Conservation (phyloP, 2,113 vertebrate species). For the Ptilonorhynchus violaceus region DNA sequence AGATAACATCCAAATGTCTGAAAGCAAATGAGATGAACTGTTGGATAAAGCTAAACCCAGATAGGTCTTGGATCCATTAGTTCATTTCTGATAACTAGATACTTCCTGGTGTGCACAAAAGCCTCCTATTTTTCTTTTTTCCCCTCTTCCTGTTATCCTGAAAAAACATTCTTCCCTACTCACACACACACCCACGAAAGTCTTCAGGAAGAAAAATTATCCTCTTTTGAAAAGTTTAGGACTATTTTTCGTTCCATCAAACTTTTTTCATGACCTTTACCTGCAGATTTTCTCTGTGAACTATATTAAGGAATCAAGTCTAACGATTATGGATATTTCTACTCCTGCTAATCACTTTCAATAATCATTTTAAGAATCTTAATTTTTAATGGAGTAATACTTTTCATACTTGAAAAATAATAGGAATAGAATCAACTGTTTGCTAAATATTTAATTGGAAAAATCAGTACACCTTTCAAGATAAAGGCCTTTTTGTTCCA, state of each 20-base stretch:
- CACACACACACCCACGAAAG: not conserved
- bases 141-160: not conserved
- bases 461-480: not conserved
- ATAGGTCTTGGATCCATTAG: not conserved
- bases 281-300: not conserved
- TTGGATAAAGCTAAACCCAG: not conserved
- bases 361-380: not conserved
- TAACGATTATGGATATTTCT: not conserved
- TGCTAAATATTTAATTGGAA: constrained; percentile 16
- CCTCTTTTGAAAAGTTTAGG: not conserved
- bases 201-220: not conserved
- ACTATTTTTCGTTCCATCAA: not conserved
- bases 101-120: not conserved
- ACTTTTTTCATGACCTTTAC: not conserved
- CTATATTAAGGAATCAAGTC: not conserved
- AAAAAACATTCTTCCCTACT: not conserved
- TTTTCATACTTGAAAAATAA: not conserved
- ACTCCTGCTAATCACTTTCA: not conserved
- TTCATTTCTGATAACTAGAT: not conserved
- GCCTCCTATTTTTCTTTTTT: fast-evolving
- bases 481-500: not conserved
- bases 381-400: not conserved
- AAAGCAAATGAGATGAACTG: not conserved
- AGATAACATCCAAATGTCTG: not conserved
- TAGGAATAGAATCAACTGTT: not conserved